These are phyloP conservation scores for Parazoanthus atlanticus DNA, from an alignment of 92 coral and sea anemone genomes.

Conservation along the genomic window DNA sequence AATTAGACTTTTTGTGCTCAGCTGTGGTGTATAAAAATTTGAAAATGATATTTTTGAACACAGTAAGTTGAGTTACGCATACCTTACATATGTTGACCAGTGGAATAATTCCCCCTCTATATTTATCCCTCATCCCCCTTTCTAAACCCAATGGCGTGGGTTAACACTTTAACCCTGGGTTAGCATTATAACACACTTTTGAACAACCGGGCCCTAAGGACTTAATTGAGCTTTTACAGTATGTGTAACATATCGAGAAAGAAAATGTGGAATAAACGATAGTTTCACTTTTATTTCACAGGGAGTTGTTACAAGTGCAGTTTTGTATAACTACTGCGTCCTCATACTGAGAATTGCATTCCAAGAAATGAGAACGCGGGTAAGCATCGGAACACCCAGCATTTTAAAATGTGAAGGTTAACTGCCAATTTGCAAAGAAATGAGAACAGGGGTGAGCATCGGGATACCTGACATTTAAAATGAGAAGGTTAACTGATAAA, in stretches of 20 bases:
- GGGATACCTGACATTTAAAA: no score
- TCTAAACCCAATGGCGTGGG: no score
- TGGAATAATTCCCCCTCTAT: no score
- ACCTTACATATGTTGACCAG: no score
- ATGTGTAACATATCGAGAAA: neutral
- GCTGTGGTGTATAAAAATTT: no score
- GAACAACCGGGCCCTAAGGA: no score
- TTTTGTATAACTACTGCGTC: conserved; percentile 84
- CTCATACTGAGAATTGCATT: conserved; percentile 88
- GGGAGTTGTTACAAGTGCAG: conserved; percentile 82
- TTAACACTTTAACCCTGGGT: no score
- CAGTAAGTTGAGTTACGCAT: no score
- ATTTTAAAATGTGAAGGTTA: neutral
- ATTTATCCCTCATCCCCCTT: no score
- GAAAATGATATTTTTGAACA: no score
- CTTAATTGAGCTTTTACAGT: neutral
- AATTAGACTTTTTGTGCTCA: no score
- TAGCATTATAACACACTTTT: neutral
- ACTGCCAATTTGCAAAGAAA: conserved; percentile 45
- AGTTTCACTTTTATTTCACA: conserved; percentile 19
- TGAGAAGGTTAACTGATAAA: neutral
- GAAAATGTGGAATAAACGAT: neutral
- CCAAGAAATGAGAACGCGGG: conserved; percentile 72
- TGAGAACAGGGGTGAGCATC: conserved; percentile 57
- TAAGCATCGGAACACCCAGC: neutral